Evolutionary conservation across 2,888 invertebrate genomes (phyloP), one percentile per base, ranked within the genome.

Genomic region (Cryptocephalus moraei): DNA sequence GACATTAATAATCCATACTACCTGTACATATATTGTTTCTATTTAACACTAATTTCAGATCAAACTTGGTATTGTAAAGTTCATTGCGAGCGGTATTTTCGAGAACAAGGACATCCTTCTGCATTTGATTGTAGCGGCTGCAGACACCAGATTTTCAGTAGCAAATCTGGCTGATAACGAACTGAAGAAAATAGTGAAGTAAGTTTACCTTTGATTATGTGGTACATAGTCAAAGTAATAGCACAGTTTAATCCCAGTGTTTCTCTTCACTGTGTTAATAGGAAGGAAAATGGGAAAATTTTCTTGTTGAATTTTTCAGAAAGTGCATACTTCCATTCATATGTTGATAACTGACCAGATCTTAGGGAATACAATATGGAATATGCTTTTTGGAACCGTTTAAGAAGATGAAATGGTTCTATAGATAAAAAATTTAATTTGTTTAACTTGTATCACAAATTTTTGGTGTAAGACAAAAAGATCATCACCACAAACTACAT

Each of bases 91-190:
- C 55, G 89, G 89, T 43, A 77, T 90, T 38, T 86, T 91, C 60
- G 75, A 79, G 31, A 82, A 84, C 60, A 76, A 79, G 22, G 87
- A 89, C 49, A 79, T 86, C 32, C 75, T 91, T 14, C 71, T 86
- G 51, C 84, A 88, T 46, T 73, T 91, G 49, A 81, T 93, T 8
- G 81, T 94, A 8, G 92, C 89, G 1, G 86, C 91, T 0, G 84
- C 93, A 0, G 94, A 94, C 64, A 89, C 91, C 0, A 75, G 93
- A 52, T 92, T 86, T 66, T 87, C 84, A 69, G 89, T 94, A 40
- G 91, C 91, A 45, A 90, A 91, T 64, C 78, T 85, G 47, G 92
- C 91, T 1, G 90, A 92, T 63, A 81, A 83, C 53, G 89, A 91
- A 58, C 70, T 94, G 8, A 90, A 88, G 62, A 86, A 88, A 69